These are phyloP conservation scores for Semaprochilodus insignis DNA, from an alignment of 2,797 vertebrate species.

Conservation along the genomic window DNA sequence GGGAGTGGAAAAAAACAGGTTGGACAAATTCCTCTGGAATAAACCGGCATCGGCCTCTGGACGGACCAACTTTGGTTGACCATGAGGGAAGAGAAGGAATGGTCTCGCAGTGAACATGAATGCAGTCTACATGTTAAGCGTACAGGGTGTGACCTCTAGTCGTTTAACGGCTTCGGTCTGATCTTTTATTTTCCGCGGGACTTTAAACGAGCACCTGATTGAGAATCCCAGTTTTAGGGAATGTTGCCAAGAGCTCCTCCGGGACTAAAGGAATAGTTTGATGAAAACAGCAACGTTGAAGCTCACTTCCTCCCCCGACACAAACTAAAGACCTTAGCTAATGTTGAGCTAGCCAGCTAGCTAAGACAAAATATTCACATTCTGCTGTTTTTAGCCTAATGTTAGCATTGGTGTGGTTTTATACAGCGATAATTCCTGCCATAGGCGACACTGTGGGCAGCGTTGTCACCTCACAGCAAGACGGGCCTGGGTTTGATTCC, in stretches of 20 bases:
- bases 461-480: too few relatives aligned
- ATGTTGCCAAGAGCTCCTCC: neutral
- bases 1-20: slow-evolving; percentile 79
- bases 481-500: too few relatives aligned
- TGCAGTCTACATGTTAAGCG: neutral
- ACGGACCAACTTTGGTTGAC: neutral
- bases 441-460: too few relatives aligned
- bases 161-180: neutral
- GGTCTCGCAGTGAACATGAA: neutral
- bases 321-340: too few relatives aligned
- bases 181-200: neutral
- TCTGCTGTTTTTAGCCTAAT: too few relatives aligned
- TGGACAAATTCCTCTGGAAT: slow-evolving; percentile 8
- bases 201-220: neutral
- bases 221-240: neutral
- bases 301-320: too few relatives aligned
- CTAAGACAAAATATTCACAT: too few relatives aligned
- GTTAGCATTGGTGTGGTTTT: too few relatives aligned
- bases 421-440: too few relatives aligned
- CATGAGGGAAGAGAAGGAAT: neutral
- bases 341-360: too few relatives aligned
- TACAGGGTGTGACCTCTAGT: slow-evolving; percentile 10
- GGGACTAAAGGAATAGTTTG: neutral
- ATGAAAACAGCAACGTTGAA: neutral
- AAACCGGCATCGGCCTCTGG: neutral